Evolutionary conservation across 1,140 invertebrate genomes (phyloP), one percentile per base, ranked within the genome.

Genomic region (Sitobion miscanthi): DNA sequence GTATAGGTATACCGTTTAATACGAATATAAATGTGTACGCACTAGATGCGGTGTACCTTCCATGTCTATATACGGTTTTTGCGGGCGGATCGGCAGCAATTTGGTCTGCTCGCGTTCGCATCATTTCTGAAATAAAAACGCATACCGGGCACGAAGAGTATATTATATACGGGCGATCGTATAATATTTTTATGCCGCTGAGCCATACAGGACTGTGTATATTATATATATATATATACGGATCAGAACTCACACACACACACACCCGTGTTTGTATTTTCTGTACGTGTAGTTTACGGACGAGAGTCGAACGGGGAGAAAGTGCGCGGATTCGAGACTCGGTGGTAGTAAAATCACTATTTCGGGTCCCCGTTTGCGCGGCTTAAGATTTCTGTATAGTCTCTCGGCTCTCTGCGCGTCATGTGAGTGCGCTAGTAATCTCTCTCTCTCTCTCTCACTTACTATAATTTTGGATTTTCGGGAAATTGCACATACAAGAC

Each of bases 291-390:
- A 23, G 35, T n/a, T 47, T 86, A 47, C 11, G 85, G 85, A 86
- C 6, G 45, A 42, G 47, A 86, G 23, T 87, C 14, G 47, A 30
- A 47, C 86, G 30, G 14, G 30, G 62, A 69, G 23, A 69, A 69
- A 77, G 62, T 77, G 62, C 47, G 25, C 17, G 47, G 87, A 89
- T 35, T 54, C 47, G 47, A 20, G 42, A 88, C 52, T 89, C 49
- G 88, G 35, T 77, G 62, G 88, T 89, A 89, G 88, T 89, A 89
- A 89, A 89, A 89, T 89, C 88, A 89, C 88, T 23, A 89, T 89
- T 57, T 57, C 88, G 52, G 49, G 52, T 38, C 47, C 52, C 88
- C 20, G 87, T 89, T 54, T 54, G 17, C 35, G 52, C 52, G 88
- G 88, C 57, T 89, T 89, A 89, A 89, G 88, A 89, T 89, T 89